These are phyloP conservation scores for Ornithoptera priamus DNA, from an alignment of 2,888 invertebrate species.

Conservation along the genomic window DNA sequence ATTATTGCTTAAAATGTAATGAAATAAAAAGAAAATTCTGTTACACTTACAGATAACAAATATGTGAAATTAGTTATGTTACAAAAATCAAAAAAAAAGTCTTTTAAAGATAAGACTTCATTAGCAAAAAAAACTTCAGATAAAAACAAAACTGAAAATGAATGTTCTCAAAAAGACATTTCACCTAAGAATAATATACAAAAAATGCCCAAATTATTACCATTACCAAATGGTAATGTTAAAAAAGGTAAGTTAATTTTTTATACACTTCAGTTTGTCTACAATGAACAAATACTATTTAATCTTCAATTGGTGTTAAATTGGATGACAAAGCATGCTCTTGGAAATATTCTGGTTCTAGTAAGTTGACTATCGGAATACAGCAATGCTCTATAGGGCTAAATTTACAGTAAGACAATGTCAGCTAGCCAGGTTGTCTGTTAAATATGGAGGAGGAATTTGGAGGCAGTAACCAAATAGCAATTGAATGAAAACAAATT, in stretches of 20 bases:
- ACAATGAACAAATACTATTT: no score
- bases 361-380: no score
- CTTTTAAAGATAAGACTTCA: conserved; percentile 39
- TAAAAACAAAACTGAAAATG: conserved; percentile 34
- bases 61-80: conserved; percentile 52
- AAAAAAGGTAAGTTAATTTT: conserved; percentile 54
- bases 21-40: background rate
- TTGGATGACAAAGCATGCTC: no score
- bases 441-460: no score
- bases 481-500: no score
- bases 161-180: conserved; percentile 30
- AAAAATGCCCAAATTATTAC: conserved; percentile 58
- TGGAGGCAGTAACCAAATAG: no score
- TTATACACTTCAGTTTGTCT: no score
- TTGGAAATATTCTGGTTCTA: no score
- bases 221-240: conserved; percentile 46
- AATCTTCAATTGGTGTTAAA: no score
- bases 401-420: no score
- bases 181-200: conserved; percentile 33
- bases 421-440: no score
- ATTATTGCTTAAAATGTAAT: background rate
- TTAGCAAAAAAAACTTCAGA: conserved; percentile 34
- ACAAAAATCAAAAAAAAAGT: conserved; percentile 51
- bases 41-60: conserved; percentile 52
- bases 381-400: no score